Evolutionary conservation across 2,888 invertebrate species (phyloP).

Genomic region (Ephialtes manifestator): DNA sequence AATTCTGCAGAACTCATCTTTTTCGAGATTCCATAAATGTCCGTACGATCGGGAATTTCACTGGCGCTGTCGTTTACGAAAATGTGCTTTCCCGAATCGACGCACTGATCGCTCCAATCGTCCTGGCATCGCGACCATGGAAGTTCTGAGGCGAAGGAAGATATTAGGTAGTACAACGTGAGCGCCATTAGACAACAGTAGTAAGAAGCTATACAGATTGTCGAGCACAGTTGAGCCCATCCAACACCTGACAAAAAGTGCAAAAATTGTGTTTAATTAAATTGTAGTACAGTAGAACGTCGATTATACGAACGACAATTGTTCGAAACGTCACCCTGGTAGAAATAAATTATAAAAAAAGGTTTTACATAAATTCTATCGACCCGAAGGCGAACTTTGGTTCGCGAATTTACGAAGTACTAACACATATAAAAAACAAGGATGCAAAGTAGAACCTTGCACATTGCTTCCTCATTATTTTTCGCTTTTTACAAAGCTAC

Average conservation of each 20-base stretch:
- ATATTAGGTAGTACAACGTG: constrained; percentile 85
- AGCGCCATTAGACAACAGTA: constrained; percentile 86
- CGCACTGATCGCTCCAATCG: constrained; percentile 81
- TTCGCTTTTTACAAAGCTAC: too few relatives aligned
- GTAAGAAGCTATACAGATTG: constrained; percentile 85
- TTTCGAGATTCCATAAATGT: constrained; percentile 51
- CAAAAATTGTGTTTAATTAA: constrained; percentile 16
- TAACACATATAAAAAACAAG: too few relatives aligned
- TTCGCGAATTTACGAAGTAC: too few relatives aligned
- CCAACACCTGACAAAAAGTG: constrained; percentile 86
- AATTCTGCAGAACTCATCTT: constrained; percentile 78
- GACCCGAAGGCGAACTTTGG: too few relatives aligned
- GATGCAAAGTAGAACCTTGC: too few relatives aligned
- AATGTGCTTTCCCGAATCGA: constrained; percentile 72
- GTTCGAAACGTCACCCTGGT: too few relatives aligned
- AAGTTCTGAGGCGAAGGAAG: constrained; percentile 84
- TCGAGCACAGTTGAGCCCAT: constrained; percentile 86
- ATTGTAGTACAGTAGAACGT: too few relatives aligned
- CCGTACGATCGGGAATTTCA: constrained; percentile 25
- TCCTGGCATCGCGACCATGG: constrained; percentile 86
- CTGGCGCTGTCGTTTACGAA: constrained; percentile 46
- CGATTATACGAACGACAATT: too few relatives aligned
- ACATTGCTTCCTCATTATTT: too few relatives aligned
- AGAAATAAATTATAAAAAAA: too few relatives aligned
- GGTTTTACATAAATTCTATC: too few relatives aligned